Evolutionary conservation across 1,140 invertebrate genomes (phyloP).

Genomic region (Centruroides sculpturatus): DNA sequence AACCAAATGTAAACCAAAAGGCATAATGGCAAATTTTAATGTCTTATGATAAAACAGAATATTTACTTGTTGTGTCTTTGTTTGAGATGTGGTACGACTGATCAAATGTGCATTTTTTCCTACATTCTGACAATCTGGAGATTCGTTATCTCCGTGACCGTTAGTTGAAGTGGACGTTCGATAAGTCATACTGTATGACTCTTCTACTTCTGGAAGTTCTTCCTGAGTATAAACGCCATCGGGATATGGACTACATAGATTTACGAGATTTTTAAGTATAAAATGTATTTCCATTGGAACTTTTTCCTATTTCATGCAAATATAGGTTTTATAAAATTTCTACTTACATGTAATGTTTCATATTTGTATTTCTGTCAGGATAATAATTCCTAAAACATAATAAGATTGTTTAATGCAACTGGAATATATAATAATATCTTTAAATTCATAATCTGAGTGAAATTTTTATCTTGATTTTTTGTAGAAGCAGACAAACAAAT

Average conservation of each 20-base stretch:
- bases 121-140: constrained; percentile 39
- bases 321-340: background rate
- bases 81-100: constrained; percentile 40
- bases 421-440: background rate
- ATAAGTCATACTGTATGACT: constrained; percentile 10
- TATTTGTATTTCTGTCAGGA: constrained; percentile 35
- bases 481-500: no score
- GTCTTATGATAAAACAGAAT: no score
- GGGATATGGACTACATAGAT: background rate
- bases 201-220: constrained; percentile 13
- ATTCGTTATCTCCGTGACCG: constrained; percentile 40
- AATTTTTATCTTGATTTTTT: no score
- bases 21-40: no score
- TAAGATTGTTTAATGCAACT: background rate
- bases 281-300: background rate
- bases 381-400: constrained; percentile 11
- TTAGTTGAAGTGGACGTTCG: constrained; percentile 35
- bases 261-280: background rate
- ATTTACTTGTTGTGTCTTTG: constrained; percentile 42
- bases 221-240: constrained; percentile 8
- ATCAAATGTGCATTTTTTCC: constrained; percentile 36
- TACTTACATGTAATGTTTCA: constrained; percentile 51
- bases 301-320: background rate
- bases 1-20: no score
- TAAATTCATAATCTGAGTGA: background rate